Conservation (phyloP, 1,140 invertebrate genomes). For the Archivesica marissinica region DNA sequence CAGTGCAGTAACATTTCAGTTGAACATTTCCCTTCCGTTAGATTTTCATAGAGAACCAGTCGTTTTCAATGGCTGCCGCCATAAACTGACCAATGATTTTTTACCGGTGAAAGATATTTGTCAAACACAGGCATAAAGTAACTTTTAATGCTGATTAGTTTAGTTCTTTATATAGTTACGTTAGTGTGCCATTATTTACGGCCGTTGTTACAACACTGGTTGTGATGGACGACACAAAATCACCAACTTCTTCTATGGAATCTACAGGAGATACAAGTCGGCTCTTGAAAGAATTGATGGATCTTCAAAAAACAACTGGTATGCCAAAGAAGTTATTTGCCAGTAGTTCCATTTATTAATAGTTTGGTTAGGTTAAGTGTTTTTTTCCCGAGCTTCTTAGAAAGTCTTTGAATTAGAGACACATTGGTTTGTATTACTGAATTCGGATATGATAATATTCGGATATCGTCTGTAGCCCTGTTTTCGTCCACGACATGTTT, state of each 20-base stretch:
- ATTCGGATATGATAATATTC: no score
- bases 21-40: no score
- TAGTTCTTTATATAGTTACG: not conserved
- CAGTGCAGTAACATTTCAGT: no score
- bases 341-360: no score
- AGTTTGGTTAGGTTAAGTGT: no score
- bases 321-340: no score
- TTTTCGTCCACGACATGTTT: no score
- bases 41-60: constrained; percentile 21
- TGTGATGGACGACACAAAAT: constrained; percentile 59
- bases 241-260: constrained; percentile 61
- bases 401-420: no score
- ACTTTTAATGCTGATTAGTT: not conserved
- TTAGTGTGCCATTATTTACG: not conserved
- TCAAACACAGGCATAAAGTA: not conserved
- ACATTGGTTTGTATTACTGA: no score
- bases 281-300: constrained; percentile 68
- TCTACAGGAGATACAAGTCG: constrained; percentile 69
- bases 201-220: not conserved
- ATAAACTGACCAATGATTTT: not conserved
- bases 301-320: constrained; percentile 68
- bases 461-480: no score
- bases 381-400: no score
- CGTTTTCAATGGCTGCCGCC: constrained; percentile 54
- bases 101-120: not conserved